Conservation (phyloP, 37 sponge, comb jelly and placozoan species). For the Geodia barretti region DNA sequence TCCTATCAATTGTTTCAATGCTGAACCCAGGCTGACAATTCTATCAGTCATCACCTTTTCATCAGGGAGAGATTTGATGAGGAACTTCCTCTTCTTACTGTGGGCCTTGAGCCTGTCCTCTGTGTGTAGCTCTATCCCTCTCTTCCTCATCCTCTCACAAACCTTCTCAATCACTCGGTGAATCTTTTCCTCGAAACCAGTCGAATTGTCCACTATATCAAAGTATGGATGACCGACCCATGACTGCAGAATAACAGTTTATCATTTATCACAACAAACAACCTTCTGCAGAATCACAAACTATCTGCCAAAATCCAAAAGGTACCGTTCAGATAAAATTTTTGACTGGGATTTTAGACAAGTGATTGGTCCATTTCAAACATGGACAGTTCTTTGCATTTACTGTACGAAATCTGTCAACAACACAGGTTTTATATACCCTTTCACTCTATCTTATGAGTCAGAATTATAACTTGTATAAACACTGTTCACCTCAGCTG, state of each 20-base stretch:
- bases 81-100: conserved; percentile 81
- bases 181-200: conserved; percentile 83
- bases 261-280: no score
- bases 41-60: conserved; percentile 20
- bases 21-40: background rate
- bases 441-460: no score
- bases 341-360: no score
- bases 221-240: conserved; percentile 90
- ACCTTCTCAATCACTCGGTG: conserved; percentile 63
- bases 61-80: conserved; percentile 34
- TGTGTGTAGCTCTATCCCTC: conserved; percentile 36
- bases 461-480: no score
- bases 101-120: conserved; percentile 58
- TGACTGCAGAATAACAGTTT: no score
- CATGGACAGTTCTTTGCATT: no score
- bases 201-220: conserved; percentile 80
- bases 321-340: no score
- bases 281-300: no score
- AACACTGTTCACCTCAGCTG: conserved; percentile 62
- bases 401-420: no score
- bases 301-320: no score
- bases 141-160: conserved; percentile 43
- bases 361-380: no score
- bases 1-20: conserved; percentile 12
- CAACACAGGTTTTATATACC: no score